Evolutionary conservation across 2,113 vertebrate species (phyloP).

Genomic region (Bungarus multicinctus): DNA sequence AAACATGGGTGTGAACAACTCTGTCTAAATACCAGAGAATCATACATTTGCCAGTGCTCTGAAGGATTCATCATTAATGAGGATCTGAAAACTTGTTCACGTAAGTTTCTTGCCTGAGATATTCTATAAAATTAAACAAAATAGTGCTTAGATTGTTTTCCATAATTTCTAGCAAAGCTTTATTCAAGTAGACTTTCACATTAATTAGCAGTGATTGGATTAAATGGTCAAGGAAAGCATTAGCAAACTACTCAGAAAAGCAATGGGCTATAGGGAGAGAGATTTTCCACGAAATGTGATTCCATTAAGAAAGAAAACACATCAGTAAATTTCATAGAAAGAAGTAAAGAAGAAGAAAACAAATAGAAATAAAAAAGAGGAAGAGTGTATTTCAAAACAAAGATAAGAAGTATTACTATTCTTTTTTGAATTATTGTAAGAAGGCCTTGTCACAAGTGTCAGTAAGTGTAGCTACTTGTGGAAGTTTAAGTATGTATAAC

Average conservation of each 20-base stretch:
- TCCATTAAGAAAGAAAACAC: not conserved
- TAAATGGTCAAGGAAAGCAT: not conserved
- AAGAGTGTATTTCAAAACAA: not conserved
- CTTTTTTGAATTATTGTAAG: not conserved
- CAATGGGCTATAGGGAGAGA: not conserved
- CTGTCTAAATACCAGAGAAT: slow-evolving; percentile 72
- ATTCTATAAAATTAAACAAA: not conserved
- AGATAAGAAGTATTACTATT: not conserved
- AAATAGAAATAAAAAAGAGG: not conserved
- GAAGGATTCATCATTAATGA: slow-evolving; percentile 79
- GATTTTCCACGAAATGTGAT: not conserved
- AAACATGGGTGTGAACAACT: slow-evolving; percentile 76
- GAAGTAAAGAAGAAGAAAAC: not conserved
- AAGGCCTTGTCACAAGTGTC: not conserved
- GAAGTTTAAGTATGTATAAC: not conserved
- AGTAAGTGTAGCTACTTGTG: not conserved
- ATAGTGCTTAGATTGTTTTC: not conserved
- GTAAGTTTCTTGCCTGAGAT: slow-evolving; percentile 59
- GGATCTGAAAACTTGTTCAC: slow-evolving; percentile 76
- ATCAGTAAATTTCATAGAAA: not conserved
- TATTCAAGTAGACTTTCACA: not conserved
- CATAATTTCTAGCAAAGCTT: not conserved
- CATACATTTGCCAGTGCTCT: slow-evolving; percentile 76
- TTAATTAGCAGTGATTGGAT: not conserved
- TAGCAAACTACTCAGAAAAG: not conserved